Base-by-base conservation (phyloP, 2,797 vertebrate genomes). In the Falco columbarius region DNA sequence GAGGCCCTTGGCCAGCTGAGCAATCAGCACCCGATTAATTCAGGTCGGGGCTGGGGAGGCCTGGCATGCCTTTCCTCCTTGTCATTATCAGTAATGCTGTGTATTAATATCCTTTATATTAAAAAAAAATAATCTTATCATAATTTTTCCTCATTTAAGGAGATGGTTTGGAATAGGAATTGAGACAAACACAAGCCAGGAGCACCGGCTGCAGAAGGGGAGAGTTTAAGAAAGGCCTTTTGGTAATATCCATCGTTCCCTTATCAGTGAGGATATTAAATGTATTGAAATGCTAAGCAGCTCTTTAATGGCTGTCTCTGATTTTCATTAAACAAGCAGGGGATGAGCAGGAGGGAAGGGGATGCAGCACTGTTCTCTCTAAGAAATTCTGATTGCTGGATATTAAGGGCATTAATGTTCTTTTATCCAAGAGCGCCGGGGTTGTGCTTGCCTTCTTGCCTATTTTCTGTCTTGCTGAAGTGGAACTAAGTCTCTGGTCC, bases 281-380 rank as follows among this genome's bases (percentile, higher is more conserved):
- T 7, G 94, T 92, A 96, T 94, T 96, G 96, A 97, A 95, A 97
- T 97, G 97, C 97, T 97, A 95, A 97, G 82, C 93, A 97, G 96
- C 96, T 96, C 95, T 94, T 93, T 95, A 96, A 95, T 90, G 93
- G 86, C 93, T 94, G 94, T 62, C 76, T 93, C 94, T 95, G 97
- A 92, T 97, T 96, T 96, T 96, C 96, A 97, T 96, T 95, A 94
- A 95, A 91, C 94, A 88, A 46, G 93, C 49, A 30, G 67, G 81
- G 95, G 96, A 92, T 83, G 93, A 95, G 93, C 94, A 92, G 90
- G 91, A 82, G 75, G 40, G 67, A 86, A 95, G 82, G 30, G 79
- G 86, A 92, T 92, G 83, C 89, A 87, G 86, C 73, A 82, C 94
- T 83, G 75, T 63, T 65, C 85, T 40, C 87, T 72, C 93, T 74